Conservation (phyloP, 2,888 invertebrate species). For the Drosophila neotestacea region DNA sequence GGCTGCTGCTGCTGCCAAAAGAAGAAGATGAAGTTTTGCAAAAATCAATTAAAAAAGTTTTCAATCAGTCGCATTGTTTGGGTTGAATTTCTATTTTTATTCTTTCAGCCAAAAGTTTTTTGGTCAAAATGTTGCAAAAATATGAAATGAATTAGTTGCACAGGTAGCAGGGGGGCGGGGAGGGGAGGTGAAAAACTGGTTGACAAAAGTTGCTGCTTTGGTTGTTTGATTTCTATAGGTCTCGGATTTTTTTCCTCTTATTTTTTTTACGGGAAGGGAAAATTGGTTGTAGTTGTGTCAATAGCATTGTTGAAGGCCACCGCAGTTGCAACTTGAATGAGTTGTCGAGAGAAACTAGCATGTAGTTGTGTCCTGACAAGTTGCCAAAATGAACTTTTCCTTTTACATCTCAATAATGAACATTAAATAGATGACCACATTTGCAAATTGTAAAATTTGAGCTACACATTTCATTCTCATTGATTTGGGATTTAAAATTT, state of each 20-base stretch:
- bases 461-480: slow-evolving; percentile 1
- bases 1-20: slow-evolving; percentile 8
- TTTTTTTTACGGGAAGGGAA: too few species aligned
- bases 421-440: slow-evolving; percentile 23
- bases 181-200: slow-evolving; percentile 19
- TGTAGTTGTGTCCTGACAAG: slow-evolving; percentile 24
- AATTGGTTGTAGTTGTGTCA: slow-evolving; percentile 35
- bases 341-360: not conserved
- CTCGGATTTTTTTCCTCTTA: not conserved
- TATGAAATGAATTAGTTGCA: slow-evolving; percentile 76
- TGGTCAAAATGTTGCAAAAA: slow-evolving; percentile 70
- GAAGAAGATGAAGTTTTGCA: slow-evolving; percentile 58
- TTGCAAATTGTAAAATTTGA: slow-evolving; percentile 17
- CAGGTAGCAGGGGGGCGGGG: slow-evolving; percentile 37
- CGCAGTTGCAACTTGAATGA: slow-evolving; percentile 32
- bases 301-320: slow-evolving; percentile 47
- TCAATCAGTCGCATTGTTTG: slow-evolving; percentile 79
- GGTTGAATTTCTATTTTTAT: slow-evolving; percentile 35
- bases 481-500: not conserved
- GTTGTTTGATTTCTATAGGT: slow-evolving; percentile 66
- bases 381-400: slow-evolving; percentile 65
- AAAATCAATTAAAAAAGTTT: slow-evolving; percentile 84
- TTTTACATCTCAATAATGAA: slow-evolving; percentile 51
- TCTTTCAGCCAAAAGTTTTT: slow-evolving; percentile 42
- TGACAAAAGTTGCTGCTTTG: slow-evolving; percentile 69